A percentile compares a stretch with the other conserved stretches of the same genome.
phyloP scores from a whole-genome alignment of 2,888 invertebrate genomes.

The Pristionchus mayeri region DNA sequence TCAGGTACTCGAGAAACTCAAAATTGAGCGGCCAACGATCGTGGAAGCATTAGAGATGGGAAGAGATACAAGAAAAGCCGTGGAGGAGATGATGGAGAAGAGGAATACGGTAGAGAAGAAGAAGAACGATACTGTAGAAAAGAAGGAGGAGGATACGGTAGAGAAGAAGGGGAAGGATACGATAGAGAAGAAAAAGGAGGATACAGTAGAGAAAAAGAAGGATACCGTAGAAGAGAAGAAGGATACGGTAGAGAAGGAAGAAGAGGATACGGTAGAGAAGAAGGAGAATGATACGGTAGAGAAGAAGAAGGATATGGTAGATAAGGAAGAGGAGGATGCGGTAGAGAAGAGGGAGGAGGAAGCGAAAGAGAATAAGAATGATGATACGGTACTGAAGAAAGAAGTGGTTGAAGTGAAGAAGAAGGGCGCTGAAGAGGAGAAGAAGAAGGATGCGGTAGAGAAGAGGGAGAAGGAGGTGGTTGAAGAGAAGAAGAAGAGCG shows the following conservation, averaged over 20 bases:
- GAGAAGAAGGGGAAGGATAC: neutral
- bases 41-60: neutral
- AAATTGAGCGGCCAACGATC: slow-evolving; percentile 4
- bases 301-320: too few relatives aligned
- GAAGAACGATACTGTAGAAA: neutral
- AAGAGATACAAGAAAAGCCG: neutral
- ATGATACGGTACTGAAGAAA: too few relatives aligned
- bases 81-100: neutral
- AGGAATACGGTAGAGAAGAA: neutral
- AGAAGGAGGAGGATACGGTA: slow-evolving; percentile 17
- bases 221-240: neutral
- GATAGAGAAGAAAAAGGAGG: neutral
- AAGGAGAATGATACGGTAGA: neutral
- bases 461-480: too few relatives aligned
- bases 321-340: neutral
- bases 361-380: too few relatives aligned
- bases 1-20: neutral
- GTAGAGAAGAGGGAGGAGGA: too few relatives aligned
- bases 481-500: too few relatives aligned
- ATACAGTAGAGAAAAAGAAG: neutral
- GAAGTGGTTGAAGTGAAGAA: too few relatives aligned
- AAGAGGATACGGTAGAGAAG: too few relatives aligned
- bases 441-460: too few relatives aligned
- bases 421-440: too few relatives aligned
- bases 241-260: neutral